phyloP scores from a whole-genome alignment of 2,113 vertebrate species.

The Boulengeromyrus knoepffleri region DNA sequence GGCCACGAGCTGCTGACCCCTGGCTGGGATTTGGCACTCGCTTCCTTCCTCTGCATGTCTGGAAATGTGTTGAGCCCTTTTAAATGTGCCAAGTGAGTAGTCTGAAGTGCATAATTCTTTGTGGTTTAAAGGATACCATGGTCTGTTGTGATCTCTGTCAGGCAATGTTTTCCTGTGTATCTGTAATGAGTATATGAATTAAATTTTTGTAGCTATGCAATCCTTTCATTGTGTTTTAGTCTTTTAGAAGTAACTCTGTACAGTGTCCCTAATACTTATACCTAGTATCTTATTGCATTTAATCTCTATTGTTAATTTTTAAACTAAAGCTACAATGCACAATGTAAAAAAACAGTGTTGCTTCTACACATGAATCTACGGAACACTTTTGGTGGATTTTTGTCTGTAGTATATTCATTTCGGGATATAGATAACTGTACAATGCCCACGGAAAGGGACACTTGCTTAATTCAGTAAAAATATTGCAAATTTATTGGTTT shows the following conservation, averaged over 20 bases:
- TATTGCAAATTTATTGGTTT: not conserved
- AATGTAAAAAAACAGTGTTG: not conserved
- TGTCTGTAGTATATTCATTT: not conserved
- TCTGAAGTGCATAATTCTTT: not conserved
- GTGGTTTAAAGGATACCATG: not conserved
- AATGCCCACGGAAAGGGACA: not conserved
- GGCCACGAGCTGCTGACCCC: not conserved
- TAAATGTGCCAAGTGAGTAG: not conserved
- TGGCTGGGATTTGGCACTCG: not conserved
- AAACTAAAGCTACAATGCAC: not conserved
- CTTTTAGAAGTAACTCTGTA: not conserved
- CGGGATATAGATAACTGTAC: not conserved
- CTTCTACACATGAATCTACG: not conserved
- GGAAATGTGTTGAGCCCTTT: not conserved
- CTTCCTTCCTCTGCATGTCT: not conserved
- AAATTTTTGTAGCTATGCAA: constrained; percentile 20
- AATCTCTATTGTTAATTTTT: not conserved
- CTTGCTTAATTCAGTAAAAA: not conserved
- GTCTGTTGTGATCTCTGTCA: not conserved
- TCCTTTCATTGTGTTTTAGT: not conserved
- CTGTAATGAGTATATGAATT: constrained; percentile 12
- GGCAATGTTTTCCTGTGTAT: not conserved
- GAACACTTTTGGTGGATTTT: not conserved
- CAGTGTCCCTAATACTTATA: not conserved
- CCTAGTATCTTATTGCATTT: not conserved